phyloP scores from a whole-genome alignment of 2,113 vertebrate species.

The Crotalus horridus region DNA sequence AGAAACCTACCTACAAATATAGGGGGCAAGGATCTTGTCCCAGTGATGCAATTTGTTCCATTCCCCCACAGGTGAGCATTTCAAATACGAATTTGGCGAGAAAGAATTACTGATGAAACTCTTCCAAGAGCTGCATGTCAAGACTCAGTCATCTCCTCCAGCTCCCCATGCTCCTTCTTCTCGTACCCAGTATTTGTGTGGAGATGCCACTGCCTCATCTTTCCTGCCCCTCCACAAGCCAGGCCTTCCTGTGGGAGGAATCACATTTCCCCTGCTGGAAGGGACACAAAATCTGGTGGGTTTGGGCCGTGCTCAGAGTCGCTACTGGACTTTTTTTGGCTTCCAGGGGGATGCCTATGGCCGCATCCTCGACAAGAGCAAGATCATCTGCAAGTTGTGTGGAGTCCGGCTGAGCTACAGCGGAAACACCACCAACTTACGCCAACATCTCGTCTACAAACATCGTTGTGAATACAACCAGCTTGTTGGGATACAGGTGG shows the following conservation, averaged over 20 bases:
- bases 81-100: slow-evolving; percentile 71
- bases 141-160: slow-evolving; percentile 35
- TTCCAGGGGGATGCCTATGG: slow-evolving; percentile 66
- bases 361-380: slow-evolving; percentile 66
- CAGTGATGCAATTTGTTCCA: not conserved
- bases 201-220: slow-evolving; percentile 16
- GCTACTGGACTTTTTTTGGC: slow-evolving; percentile 66
- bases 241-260: not conserved
- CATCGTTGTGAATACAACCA: slow-evolving; percentile 63
- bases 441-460: slow-evolving; percentile 67
- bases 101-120: slow-evolving; percentile 72
- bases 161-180: slow-evolving; percentile 56
- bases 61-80: slow-evolving; percentile 58
- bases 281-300: slow-evolving; percentile 60
- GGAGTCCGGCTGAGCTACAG: slow-evolving; percentile 64
- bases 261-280: slow-evolving; percentile 42
- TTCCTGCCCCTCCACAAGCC: slow-evolving; percentile 32
- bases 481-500: slow-evolving; percentile 37
- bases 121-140: slow-evolving; percentile 70
- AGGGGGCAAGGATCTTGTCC: not conserved
- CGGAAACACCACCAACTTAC: slow-evolving; percentile 61
- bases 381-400: slow-evolving; percentile 72
- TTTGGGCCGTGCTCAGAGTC: slow-evolving; percentile 48
- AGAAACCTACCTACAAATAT: not conserved
- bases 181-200: slow-evolving; percentile 27